Evolutionary conservation across 2,797 vertebrate genomes (phyloP).

Genomic region (Galagoides demidoff): DNA sequence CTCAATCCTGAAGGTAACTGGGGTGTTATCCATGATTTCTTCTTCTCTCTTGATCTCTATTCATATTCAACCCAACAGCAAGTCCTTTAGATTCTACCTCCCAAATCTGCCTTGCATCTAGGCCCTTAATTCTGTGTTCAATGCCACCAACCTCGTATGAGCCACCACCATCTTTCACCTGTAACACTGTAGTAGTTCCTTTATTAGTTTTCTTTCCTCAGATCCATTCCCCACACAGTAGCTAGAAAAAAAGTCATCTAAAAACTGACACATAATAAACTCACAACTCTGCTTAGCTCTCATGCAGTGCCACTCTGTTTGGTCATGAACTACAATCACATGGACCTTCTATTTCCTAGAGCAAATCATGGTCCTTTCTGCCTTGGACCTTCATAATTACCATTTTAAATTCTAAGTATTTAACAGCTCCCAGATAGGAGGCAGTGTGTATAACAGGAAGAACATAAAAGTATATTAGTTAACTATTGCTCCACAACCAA

Average conservation of each 20-base stretch:
- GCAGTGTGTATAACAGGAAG: background rate
- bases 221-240: background rate
- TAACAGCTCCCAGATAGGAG: background rate
- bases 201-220: background rate
- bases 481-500: background rate
- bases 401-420: background rate
- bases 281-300: background rate
- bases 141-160: background rate
- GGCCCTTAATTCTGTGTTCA: background rate
- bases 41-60: background rate
- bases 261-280: background rate
- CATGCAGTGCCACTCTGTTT: background rate
- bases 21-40: background rate
- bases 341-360: background rate
- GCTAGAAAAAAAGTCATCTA: background rate
- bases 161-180: background rate
- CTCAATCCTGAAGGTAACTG: background rate
- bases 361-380: background rate
- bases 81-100: background rate
- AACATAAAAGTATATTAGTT: background rate
- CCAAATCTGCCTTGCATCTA: background rate
- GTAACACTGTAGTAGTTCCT: background rate
- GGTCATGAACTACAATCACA: too few relatives aligned
- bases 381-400: background rate
- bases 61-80: background rate